These are phyloP conservation scores for Lepilemur septentrionalis DNA, from an alignment of 2,797 vertebrate species.

Conservation along the genomic window DNA sequence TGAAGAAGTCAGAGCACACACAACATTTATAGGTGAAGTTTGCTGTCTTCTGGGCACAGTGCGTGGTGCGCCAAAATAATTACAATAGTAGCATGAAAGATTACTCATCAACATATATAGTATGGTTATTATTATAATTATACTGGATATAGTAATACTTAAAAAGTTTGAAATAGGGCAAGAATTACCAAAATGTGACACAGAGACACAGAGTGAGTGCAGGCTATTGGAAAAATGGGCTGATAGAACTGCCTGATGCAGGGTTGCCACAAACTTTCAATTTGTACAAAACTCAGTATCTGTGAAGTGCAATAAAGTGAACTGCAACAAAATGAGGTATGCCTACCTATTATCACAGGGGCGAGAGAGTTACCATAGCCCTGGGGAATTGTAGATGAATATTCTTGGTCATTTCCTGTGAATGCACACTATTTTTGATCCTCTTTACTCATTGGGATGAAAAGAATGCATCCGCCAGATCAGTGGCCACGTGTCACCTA, in stretches of 20 bases:
- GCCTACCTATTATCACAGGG: neutral
- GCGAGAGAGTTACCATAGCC: neutral
- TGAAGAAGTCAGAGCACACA: neutral
- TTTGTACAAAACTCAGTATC: neutral
- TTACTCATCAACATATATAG: too few relatives aligned
- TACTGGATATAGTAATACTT: neutral
- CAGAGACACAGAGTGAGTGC: neutral
- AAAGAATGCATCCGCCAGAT: neutral
- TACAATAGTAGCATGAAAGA: neutral
- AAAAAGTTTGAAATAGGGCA: neutral
- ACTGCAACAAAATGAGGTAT: neutral
- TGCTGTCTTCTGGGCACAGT: neutral
- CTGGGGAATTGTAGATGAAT: neutral
- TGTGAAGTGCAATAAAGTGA: neutral
- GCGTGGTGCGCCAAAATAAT: neutral
- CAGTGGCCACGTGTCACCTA: neutral
- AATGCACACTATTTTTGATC: neutral
- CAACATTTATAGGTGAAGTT: neutral
- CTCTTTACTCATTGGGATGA: neutral
- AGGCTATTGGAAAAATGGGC: neutral
- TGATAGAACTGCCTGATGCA: neutral
- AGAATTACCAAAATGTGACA: neutral
- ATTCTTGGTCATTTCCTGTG: neutral
- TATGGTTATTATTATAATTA: neutral
- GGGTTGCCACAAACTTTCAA: neutral